Conservation (phyloP, 2,113 vertebrate genomes). For the human region GRCh38 chr13:67326501-67327000, state of each 20-base stretch:
- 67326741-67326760: not conserved
- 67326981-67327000: not conserved
- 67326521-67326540: not conserved
- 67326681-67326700: not conserved
- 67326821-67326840: not conserved
- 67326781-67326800: not conserved
- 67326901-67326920: not conserved
- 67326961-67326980: not conserved
- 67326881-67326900: not conserved
- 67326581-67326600: not conserved
- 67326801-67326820: not conserved
- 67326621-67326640: not conserved
- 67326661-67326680: not conserved
- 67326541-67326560: not conserved
- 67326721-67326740: not conserved
- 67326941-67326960: not conserved
- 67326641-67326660: not conserved
- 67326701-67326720: not conserved
- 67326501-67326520: slow-evolving; percentile 32
- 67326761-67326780: not conserved
- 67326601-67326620: not conserved
- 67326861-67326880: too few species aligned
- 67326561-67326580: not conserved
- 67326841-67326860: not conserved
- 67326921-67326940: not conserved